Evolutionary conservation across 2,113 vertebrate species (phyloP).

Genomic region (Melanocharis versteri): DNA sequence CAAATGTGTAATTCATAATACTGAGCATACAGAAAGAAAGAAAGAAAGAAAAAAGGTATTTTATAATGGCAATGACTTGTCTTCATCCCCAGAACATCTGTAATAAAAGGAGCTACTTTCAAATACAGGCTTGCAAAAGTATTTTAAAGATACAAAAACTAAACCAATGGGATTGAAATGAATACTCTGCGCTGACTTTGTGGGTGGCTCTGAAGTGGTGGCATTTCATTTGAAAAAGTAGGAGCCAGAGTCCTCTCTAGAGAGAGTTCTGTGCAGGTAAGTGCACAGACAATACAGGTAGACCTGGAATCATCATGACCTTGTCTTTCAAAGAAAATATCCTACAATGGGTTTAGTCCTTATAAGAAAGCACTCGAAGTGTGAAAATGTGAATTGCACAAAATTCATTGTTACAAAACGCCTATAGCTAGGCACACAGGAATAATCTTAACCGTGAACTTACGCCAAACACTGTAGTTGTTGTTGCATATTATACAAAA

Average conservation of each 20-base stretch:
- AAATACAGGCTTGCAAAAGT: not conserved
- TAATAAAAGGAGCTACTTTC: not conserved
- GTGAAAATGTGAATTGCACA: not conserved
- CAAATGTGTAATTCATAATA: not conserved
- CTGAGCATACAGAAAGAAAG: not conserved
- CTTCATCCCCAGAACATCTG: not conserved
- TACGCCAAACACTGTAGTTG: not conserved
- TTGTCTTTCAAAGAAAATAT: not conserved
- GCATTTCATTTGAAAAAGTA: not conserved
- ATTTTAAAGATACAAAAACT: not conserved
- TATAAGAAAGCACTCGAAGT: not conserved
- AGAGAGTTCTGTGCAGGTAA: not conserved
- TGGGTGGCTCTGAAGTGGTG: not conserved
- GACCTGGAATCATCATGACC: not conserved
- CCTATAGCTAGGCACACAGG: not conserved
- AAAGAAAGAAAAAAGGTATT: not conserved
- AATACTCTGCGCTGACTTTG: not conserved
- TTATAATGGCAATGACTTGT: not conserved
- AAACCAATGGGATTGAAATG: not conserved
- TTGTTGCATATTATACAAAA: not conserved
- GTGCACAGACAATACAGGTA: not conserved
- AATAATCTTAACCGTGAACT: not conserved
- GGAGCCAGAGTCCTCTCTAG: not conserved
- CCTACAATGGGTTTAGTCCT: not conserved
- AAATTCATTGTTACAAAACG: not conserved